phyloP scores from a whole-genome alignment of 2,888 invertebrate species.

The Epistrophe eligans region DNA sequence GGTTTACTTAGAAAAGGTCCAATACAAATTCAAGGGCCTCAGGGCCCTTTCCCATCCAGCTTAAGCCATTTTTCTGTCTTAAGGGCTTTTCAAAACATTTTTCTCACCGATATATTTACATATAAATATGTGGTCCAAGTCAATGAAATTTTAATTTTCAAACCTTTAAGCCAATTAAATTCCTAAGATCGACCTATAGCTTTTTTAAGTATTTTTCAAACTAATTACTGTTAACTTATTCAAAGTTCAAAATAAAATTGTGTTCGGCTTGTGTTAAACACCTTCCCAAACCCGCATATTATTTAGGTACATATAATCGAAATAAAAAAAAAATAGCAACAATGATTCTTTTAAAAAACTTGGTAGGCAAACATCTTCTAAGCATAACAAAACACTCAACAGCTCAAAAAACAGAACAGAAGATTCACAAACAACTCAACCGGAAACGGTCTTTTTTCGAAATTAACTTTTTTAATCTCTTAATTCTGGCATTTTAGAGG shows the following conservation, averaged over 20 bases:
- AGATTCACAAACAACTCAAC: slow-evolving; percentile 17
- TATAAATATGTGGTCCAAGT: neutral
- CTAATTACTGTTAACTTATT: neutral
- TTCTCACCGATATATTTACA: too few species aligned
- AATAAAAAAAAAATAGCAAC: slow-evolving; percentile 22
- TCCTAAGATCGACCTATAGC: neutral
- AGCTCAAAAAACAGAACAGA: neutral
- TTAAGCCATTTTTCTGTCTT: too few species aligned
- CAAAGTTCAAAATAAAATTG: neutral
- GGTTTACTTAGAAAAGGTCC: too few species aligned
- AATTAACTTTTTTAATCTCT: slow-evolving; percentile 35
- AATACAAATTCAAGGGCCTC: too few species aligned
- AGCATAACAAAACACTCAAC: slow-evolving; percentile 31
- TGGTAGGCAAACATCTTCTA: slow-evolving; percentile 7
- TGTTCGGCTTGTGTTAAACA: neutral
- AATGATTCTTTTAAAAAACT: neutral
- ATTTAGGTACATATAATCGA: slow-evolving; percentile 17
- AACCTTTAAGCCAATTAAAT: neutral
- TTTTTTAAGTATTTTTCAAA: neutral
- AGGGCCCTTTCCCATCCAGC: too few species aligned
- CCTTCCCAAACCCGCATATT: neutral
- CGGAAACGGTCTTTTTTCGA: slow-evolving; percentile 16
- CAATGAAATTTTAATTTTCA: neutral
- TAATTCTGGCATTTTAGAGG: slow-evolving; percentile 22
- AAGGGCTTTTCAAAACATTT: too few species aligned